These are phyloP conservation scores for Sisyra nigra DNA, from an alignment of 2,888 invertebrate species.

Conservation along the genomic window DNA sequence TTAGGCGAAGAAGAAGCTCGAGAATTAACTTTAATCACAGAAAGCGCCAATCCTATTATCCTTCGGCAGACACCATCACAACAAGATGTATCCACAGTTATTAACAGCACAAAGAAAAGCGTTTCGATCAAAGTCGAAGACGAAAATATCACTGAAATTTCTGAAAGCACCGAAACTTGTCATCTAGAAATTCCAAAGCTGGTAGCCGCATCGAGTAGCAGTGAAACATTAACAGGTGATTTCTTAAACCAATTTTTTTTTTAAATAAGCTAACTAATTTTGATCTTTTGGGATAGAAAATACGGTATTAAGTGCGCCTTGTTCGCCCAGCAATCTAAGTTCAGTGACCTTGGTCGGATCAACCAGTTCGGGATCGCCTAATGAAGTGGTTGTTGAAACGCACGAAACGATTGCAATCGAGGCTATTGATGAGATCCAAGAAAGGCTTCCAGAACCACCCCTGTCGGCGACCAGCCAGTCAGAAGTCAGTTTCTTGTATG, in stretches of 20 bases:
- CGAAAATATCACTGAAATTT: slow-evolving; percentile 4
- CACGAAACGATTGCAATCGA: neutral
- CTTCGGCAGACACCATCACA: neutral
- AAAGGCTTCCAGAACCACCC: slow-evolving; percentile 7
- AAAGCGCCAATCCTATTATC: slow-evolving; percentile 16
- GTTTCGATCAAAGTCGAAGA: slow-evolving; percentile 30
- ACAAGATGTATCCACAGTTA: neutral
- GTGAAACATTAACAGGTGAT: slow-evolving; percentile 59
- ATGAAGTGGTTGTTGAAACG: slow-evolving; percentile 11
- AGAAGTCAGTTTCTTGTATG: slow-evolving; percentile 18
- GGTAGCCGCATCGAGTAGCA: slow-evolving; percentile 55
- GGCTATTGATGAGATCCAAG: slow-evolving; percentile 8
- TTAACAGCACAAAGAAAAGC: slow-evolving; percentile 21
- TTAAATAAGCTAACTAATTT: neutral
- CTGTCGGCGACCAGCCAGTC: slow-evolving; percentile 2
- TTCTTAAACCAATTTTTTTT: too few species aligned
- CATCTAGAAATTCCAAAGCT: slow-evolving; percentile 58
- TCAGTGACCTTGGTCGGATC: slow-evolving; percentile 54
- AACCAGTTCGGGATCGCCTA: slow-evolving; percentile 30
- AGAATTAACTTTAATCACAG: slow-evolving; percentile 22
- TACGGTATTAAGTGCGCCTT: slow-evolving; percentile 38
- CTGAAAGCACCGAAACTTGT: slow-evolving; percentile 29
- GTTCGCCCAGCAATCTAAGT: slow-evolving; percentile 57
- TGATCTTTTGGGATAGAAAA: slow-evolving; percentile 20
- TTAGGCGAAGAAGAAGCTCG: slow-evolving; percentile 34